Evolutionary conservation across 2,888 invertebrate genomes (phyloP).

Genomic region (Dolichopus griseipennis): DNA sequence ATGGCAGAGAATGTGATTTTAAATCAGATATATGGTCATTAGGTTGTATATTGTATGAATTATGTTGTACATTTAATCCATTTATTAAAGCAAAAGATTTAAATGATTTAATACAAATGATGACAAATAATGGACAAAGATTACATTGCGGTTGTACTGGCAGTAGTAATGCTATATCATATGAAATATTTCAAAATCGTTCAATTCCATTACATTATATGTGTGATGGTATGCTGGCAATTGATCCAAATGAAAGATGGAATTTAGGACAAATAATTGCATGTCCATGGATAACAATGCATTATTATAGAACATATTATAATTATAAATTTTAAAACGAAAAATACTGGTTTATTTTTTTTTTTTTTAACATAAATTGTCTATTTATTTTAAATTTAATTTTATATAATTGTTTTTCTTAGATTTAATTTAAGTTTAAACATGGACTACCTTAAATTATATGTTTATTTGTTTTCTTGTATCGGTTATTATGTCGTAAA

Average conservation of each 20-base stretch:
- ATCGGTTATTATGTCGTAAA: too few relatives aligned
- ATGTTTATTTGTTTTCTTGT: too few relatives aligned
- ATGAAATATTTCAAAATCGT: slow-evolving; percentile 28
- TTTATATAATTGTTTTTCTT: too few relatives aligned
- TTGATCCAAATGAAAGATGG: slow-evolving; percentile 30
- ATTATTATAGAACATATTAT: slow-evolving; percentile 35
- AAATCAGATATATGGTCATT: slow-evolving; percentile 67
- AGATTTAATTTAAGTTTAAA: too few relatives aligned
- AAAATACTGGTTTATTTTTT: too few relatives aligned
- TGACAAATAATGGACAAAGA: slow-evolving; percentile 10
- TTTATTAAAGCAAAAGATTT: slow-evolving; percentile 26
- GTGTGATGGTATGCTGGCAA: slow-evolving; percentile 34
- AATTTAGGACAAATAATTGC: slow-evolving; percentile 31
- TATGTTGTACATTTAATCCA: slow-evolving; percentile 40
- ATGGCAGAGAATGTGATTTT: slow-evolving; percentile 57
- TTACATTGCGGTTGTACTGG: slow-evolving; percentile 24
- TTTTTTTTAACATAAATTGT: too few relatives aligned
- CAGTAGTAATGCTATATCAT: slow-evolving; percentile 16
- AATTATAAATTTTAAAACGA: slow-evolving; percentile 30
- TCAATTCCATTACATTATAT: slow-evolving; percentile 29
- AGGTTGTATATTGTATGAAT: slow-evolving; percentile 61
- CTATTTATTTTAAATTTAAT: too few relatives aligned
- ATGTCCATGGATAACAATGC: slow-evolving; percentile 29
- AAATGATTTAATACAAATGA: slow-evolving; percentile 24
- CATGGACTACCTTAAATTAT: too few relatives aligned